phyloP scores from a whole-genome alignment of 1,140 invertebrate genomes.

The Ectropis grisescens region DNA sequence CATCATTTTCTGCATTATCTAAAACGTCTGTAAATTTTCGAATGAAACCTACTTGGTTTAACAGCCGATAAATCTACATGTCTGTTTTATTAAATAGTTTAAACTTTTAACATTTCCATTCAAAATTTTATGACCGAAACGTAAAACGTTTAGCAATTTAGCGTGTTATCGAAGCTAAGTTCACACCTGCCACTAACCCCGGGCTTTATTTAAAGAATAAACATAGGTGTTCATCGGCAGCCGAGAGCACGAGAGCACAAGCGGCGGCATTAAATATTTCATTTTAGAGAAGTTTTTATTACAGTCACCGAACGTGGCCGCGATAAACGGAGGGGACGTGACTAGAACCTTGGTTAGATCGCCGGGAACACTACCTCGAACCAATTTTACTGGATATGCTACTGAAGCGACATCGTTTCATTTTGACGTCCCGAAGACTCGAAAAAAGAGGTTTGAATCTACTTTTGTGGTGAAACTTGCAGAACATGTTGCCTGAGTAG shows the following conservation, averaged over 20 bases:
- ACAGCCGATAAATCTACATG: too few relatives aligned
- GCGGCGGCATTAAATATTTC: conserved; percentile 59
- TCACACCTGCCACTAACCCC: not conserved
- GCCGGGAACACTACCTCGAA: conserved; percentile 12
- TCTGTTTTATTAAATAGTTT: too few relatives aligned
- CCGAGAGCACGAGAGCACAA: conserved; percentile 9
- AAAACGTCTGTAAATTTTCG: too few relatives aligned
- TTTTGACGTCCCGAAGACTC: not conserved
- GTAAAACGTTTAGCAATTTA: too few relatives aligned
- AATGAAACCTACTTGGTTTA: too few relatives aligned
- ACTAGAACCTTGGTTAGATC: conserved; percentile 41
- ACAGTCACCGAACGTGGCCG: conserved; percentile 49
- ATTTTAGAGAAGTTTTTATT: conserved; percentile 68
- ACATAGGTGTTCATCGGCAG: conserved; percentile 6
- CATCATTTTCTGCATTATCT: too few relatives aligned
- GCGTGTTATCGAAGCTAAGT: too few relatives aligned
- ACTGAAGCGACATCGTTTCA: conserved; percentile 3
- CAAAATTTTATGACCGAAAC: too few relatives aligned
- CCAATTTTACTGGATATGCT: conserved; percentile 2
- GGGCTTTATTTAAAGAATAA: not conserved
- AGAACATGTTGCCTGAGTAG: not conserved
- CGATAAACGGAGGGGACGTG: conserved; percentile 54
- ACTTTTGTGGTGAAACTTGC: not conserved
- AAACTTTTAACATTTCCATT: too few relatives aligned
- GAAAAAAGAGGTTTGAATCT: not conserved